Conservation (phyloP, 2,797 vertebrate genomes). For the Chelmon rostratus region DNA sequence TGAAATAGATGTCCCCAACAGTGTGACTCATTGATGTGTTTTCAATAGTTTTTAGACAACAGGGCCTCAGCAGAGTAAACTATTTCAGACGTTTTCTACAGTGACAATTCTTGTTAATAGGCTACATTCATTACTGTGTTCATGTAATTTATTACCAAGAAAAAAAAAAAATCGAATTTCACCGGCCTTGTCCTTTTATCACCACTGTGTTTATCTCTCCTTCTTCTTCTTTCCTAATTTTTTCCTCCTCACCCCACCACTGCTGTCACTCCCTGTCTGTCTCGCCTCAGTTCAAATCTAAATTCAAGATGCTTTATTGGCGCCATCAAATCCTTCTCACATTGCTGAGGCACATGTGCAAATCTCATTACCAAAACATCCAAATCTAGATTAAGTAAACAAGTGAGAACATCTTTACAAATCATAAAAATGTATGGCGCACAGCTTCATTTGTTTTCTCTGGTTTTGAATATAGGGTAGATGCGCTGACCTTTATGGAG, state of each 20-base stretch:
- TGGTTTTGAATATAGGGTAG: background rate
- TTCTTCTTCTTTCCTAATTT: background rate
- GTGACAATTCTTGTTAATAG: background rate
- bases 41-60: constrained; percentile 22
- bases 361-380: constrained; percentile 23
- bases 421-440: background rate
- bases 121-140: background rate
- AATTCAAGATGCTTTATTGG: constrained; percentile 11
- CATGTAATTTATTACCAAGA: background rate
- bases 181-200: background rate
- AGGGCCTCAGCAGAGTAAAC: constrained; percentile 2
- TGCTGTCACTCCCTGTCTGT: background rate
- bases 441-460: background rate
- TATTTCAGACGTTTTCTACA: background rate
- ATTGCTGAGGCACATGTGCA: constrained; percentile 4
- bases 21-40: constrained; percentile 17
- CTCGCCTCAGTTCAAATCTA: constrained; percentile 20
- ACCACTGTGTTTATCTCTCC: background rate
- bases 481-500: constrained; percentile 16
- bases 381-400: constrained; percentile 10
- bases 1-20: background rate
- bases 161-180: background rate
- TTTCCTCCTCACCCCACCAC: background rate
- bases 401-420: background rate
- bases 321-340: constrained; percentile 23